Conservation (phyloP, 2,113 vertebrate species). For the Ornithorhynchus anatinus region DNA sequence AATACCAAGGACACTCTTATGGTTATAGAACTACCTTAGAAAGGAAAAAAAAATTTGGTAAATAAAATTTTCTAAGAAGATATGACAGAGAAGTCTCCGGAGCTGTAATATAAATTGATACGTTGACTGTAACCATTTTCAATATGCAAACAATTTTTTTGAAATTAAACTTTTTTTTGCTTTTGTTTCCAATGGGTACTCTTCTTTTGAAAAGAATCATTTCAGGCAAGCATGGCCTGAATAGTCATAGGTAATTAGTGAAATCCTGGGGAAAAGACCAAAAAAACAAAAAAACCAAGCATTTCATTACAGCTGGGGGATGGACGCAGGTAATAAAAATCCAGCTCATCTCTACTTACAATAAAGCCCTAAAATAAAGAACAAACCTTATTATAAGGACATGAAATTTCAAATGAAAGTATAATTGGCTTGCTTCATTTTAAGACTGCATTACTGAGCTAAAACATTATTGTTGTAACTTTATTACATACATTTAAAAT, state of each 20-base stretch:
- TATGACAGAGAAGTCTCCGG: not conserved
- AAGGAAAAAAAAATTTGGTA: slow-evolving; percentile 5
- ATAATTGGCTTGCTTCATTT: slow-evolving; percentile 62
- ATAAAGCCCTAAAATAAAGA: slow-evolving; percentile 40
- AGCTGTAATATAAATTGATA: not conserved
- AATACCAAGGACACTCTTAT: not conserved
- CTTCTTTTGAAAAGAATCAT: not conserved
- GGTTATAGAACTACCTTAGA: slow-evolving; percentile 7
- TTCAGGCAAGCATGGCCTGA: not conserved
- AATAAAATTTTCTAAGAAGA: not conserved
- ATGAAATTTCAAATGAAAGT: slow-evolving; percentile 50
- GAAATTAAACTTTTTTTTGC: not conserved
- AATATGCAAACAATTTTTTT: not conserved
- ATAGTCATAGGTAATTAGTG: not conserved
- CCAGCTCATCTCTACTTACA: slow-evolving; percentile 33
- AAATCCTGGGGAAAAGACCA: not conserved
- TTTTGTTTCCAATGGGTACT: not conserved
- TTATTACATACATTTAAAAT: slow-evolving; percentile 64
- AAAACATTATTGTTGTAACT: slow-evolving; percentile 57
- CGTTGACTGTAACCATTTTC: not conserved
- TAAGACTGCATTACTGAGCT: slow-evolving; percentile 49
- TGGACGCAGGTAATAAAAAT: slow-evolving; percentile 34
- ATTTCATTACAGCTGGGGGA: slow-evolving; percentile 13
- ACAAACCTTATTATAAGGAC: slow-evolving; percentile 40
- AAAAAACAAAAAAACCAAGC: not conserved